Evolutionary conservation across 2,888 invertebrate species (phyloP).

Genomic region (Lottia gigantea): DNA sequence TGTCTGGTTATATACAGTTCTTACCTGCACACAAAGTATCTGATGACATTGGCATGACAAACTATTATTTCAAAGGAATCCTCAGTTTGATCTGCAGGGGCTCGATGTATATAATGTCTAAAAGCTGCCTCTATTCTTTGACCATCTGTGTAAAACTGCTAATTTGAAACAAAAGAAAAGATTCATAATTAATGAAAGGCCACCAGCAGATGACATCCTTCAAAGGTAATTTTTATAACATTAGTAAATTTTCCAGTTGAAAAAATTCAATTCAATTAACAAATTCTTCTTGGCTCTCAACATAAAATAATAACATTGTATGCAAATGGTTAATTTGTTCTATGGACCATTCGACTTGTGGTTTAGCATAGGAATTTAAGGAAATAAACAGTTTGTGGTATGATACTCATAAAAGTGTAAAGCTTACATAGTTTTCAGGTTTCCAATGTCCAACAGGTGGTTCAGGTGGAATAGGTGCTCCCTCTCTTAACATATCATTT

Average conservation of each 20-base stretch:
- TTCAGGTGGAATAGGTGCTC: slow-evolving; percentile 93
- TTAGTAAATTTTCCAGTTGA: too few species aligned
- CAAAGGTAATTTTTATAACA: too few species aligned
- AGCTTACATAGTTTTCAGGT: slow-evolving; percentile 80
- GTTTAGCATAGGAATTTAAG: neutral
- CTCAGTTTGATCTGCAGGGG: slow-evolving; percentile 80
- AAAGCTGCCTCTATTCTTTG: slow-evolving; percentile 96
- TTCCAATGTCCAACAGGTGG: slow-evolving; percentile 90
- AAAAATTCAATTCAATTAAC: too few species aligned
- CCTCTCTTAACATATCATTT: slow-evolving; percentile 87
- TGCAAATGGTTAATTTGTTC: too few species aligned
- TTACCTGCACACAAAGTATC: slow-evolving; percentile 75
- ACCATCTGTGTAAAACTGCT: slow-evolving; percentile 94
- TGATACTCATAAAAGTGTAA: neutral
- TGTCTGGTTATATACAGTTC: slow-evolving; percentile 7
- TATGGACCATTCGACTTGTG: neutral
- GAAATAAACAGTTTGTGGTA: neutral
- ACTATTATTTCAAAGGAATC: slow-evolving; percentile 92
- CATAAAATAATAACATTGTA: too few species aligned
- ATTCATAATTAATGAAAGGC: too few species aligned
- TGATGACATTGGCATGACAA: slow-evolving; percentile 97
- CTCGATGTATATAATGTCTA: slow-evolving; percentile 91
- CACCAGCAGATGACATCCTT: too few species aligned
- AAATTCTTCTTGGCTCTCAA: too few species aligned
- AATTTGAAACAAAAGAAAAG: slow-evolving; percentile 58